phyloP scores from a whole-genome alignment of 2,113 vertebrate species.

The Bubalus kerabau region DNA sequence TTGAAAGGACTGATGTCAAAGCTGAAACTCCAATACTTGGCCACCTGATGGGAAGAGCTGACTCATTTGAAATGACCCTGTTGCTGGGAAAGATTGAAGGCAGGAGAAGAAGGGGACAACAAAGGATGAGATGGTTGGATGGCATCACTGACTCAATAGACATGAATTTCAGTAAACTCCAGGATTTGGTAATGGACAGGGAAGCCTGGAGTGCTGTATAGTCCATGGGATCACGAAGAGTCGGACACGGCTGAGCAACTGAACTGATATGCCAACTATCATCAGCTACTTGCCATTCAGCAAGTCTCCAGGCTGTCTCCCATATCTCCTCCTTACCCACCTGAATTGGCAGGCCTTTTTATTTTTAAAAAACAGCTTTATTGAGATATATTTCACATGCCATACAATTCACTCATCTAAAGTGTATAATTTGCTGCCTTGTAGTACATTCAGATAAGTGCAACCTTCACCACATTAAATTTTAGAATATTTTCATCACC shows the following conservation, averaged over 20 bases:
- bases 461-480: neutral
- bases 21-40: neutral
- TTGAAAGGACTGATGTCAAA: neutral
- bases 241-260: neutral
- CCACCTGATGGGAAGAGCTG: neutral
- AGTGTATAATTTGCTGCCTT: neutral
- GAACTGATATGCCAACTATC: neutral
- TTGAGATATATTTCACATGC: neutral
- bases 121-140: neutral
- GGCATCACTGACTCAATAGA: neutral
- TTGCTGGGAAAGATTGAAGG: neutral
- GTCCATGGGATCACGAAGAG: rapidly evolving
- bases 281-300: neutral
- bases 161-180: neutral
- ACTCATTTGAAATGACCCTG: neutral
- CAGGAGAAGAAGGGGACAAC: neutral
- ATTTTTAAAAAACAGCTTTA: neutral
- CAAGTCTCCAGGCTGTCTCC: neutral
- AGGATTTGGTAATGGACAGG: neutral
- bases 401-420: neutral
- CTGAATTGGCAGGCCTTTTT: neutral
- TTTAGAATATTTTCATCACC: neutral
- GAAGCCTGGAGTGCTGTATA: neutral
- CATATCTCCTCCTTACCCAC: neutral
- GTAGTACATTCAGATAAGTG: neutral